Conservation (phyloP, 2,113 vertebrate species). For the Aegithalos caudatus region DNA sequence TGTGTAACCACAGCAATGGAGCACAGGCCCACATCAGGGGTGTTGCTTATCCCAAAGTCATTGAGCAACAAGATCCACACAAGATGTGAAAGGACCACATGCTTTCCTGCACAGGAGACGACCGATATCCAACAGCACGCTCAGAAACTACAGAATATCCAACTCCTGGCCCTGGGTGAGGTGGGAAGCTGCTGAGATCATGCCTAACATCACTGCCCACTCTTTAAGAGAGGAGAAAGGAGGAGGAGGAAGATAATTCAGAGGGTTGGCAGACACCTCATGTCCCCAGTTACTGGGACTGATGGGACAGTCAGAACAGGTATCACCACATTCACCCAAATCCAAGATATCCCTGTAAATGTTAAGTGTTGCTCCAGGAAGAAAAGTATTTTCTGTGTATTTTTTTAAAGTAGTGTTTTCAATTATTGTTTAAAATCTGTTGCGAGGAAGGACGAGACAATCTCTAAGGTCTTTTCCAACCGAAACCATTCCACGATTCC, state of each 20-base stretch:
- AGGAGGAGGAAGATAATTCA: conserved; percentile 25
- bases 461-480: background rate
- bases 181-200: background rate
- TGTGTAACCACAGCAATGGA: background rate
- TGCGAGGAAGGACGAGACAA: background rate
- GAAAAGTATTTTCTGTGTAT: background rate
- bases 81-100: accelerated
- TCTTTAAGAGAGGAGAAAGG: conserved; percentile 40
- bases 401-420: background rate
- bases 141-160: background rate
- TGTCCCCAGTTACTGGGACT: background rate
- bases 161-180: background rate
- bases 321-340: conserved; percentile 37
- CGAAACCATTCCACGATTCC: background rate
- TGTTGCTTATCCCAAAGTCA: background rate
- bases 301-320: conserved; percentile 34
- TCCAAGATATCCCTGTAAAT: background rate
- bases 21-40: background rate
- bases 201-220: background rate
- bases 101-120: background rate
- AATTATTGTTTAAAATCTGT: background rate
- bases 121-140: background rate
- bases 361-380: background rate
- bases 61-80: background rate
- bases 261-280: background rate